Conservation (phyloP, 2,888 invertebrate genomes). For the Plemyria rubiginata region DNA sequence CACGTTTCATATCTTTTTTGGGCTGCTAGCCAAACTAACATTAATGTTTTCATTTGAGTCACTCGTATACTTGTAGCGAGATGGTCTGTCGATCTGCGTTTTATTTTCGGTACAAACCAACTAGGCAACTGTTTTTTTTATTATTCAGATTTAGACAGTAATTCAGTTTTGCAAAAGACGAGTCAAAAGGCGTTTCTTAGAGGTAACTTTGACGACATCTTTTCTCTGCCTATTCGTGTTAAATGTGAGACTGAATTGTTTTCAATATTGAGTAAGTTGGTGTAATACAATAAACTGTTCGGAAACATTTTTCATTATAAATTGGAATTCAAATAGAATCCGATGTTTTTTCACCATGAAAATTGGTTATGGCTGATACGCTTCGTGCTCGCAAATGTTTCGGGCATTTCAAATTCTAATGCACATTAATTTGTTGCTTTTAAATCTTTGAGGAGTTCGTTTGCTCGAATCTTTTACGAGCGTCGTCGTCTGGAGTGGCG, state of each 20-base stretch:
- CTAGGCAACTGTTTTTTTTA: neutral
- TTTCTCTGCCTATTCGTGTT: neutral
- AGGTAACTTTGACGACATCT: neutral
- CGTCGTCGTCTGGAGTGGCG: conserved; percentile 56
- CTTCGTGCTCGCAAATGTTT: conserved; percentile 11
- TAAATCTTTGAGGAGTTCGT: conserved; percentile 43
- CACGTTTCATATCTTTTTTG: conserved; percentile 38
- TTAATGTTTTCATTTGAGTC: conserved; percentile 37
- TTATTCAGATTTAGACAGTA: neutral
- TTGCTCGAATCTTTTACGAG: conserved; percentile 62
- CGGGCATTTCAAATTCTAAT: conserved; percentile 43
- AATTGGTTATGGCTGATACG: conserved; percentile 2
- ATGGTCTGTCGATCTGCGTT: conserved; percentile 6
- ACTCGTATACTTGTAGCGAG: conserved; percentile 25
- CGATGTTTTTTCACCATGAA: conserved; percentile 8
- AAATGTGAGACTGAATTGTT: conserved; percentile 3
- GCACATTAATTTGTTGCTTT: conserved; percentile 47
- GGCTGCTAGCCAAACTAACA: conserved; percentile 40
- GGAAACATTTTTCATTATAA: conserved; percentile 14
- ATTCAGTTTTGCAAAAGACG: neutral
- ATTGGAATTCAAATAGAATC: conserved; percentile 7
- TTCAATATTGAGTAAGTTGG: neutral
- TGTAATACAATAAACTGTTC: neutral
- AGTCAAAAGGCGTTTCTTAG: neutral
- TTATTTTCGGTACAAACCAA: conserved; percentile 6